These are phyloP conservation scores for Caradrina clavipalpis DNA, from an alignment of 2,888 invertebrate species.

Conservation along the genomic window DNA sequence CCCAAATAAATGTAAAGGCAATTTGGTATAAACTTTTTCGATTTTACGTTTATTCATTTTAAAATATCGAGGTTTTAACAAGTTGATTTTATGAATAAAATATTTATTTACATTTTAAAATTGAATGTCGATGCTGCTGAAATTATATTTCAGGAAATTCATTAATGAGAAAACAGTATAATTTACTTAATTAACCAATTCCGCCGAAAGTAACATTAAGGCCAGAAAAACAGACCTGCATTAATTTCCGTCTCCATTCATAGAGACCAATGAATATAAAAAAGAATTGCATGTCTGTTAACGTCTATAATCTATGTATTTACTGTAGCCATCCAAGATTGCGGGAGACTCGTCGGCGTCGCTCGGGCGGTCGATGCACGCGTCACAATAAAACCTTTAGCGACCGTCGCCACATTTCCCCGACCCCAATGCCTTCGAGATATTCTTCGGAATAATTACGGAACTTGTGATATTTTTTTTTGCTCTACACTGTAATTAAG, in stretches of 20 bases:
- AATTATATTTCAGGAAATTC: neutral
- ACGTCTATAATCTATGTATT: slow-evolving; percentile 75
- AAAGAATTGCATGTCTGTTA: slow-evolving; percentile 69
- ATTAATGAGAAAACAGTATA: neutral
- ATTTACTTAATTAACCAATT: neutral
- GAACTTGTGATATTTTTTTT: slow-evolving; percentile 35
- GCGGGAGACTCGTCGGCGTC: slow-evolving; percentile 86
- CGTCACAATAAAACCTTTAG: slow-evolving; percentile 70
- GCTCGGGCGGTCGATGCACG: slow-evolving; percentile 83
- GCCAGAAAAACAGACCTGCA: slow-evolving; percentile 3
- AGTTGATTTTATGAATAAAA: slow-evolving; percentile 51
- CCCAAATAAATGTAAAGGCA: slow-evolving; percentile 48
- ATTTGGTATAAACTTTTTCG: slow-evolving; percentile 40
- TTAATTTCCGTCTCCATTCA: neutral
- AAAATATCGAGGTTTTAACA: slow-evolving; percentile 44
- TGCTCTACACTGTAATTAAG: slow-evolving; percentile 22
- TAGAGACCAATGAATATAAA: slow-evolving; percentile 55
- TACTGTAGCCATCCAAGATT: slow-evolving; percentile 81
- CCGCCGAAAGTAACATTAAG: neutral
- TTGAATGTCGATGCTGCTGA: neutral
- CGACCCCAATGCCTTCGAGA: slow-evolving; percentile 54
- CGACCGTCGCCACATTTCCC: slow-evolving; percentile 58
- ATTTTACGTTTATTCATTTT: slow-evolving; percentile 48
- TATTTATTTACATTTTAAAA: slow-evolving; percentile 14
- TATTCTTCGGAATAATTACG: slow-evolving; percentile 58